Base-by-base conservation (phyloP, 2,797 vertebrate genomes). In the Tangara arthus region DNA sequence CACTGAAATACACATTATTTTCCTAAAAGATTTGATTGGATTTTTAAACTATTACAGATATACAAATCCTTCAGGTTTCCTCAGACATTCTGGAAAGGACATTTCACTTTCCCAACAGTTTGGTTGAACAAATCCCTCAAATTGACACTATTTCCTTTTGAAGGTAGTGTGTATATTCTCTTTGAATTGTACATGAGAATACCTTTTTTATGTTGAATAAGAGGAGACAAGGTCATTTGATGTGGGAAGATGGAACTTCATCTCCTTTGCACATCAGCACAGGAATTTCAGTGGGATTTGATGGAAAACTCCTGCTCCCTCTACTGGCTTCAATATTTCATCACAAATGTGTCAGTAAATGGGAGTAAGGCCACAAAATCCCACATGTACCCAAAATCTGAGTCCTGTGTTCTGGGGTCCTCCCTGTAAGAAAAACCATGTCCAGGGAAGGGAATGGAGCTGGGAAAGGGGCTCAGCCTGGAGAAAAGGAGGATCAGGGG, bases 291-390 rank as follows among this genome's bases (percentile, higher is more conserved):
- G 52, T 27, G 22, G 55, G 27, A 39, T 60, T 59, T 8, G 52
- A 61, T 30, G 41, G 93, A 56, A 93, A 93, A 89, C 80, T 26
- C 44, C 87, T 53, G 11, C 95, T 70, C 95, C 94, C 95, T 94
- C 96, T 96, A 3, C 93, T 35, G 95, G 89, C 22, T 52, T 68
- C 19, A 24, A 3, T 1, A 15, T 27, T 32, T 52, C 15, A 6
- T 3, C 11, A 8, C 23, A 11, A 5, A 17, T 15, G 55, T 9
- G 11, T 2, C 6, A 20, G 9, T 1, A 6, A 8, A 8, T 0
- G 15, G 3, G 15, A 79, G 1, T 1, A 17, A 13, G 0, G 3
- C 27, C 73, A 41, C 12, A 0, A 81, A 91, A 83, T 5, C 8
- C 19, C 30, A 18, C 11, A 9, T 0, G 2, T 2, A n/a, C 15